Conservation (phyloP, 2,888 invertebrate genomes). For the Oxycera nigricornis region DNA sequence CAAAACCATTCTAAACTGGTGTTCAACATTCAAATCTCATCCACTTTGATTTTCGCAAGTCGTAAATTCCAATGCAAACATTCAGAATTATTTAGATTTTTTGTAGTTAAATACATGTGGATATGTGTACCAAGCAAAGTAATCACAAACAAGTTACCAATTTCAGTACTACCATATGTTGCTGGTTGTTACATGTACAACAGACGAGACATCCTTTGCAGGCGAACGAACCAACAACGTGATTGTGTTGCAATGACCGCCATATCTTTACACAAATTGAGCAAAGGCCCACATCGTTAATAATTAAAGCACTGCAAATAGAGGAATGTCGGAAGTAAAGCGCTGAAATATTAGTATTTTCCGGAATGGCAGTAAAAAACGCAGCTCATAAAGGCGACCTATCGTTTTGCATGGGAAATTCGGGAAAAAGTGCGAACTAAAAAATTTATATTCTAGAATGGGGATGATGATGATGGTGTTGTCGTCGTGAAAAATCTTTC, state of each 20-base stretch:
- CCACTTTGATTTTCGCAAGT: too few species aligned
- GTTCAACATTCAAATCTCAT: too few species aligned
- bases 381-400: neutral
- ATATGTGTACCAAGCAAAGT: neutral
- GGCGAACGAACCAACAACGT: too few species aligned
- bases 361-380: neutral
- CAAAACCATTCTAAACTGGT: too few species aligned
- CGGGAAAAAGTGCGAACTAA: neutral
- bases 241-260: neutral
- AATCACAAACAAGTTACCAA: neutral
- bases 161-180: neutral
- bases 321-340: constrained; percentile 10
- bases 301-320: constrained; percentile 14
- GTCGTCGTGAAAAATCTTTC: too few species aligned
- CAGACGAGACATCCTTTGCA: neutral
- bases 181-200: neutral
- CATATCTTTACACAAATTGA: constrained; percentile 5
- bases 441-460: neutral
- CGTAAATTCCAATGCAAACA: too few species aligned
- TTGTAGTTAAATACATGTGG: neutral
- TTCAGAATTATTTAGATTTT: neutral
- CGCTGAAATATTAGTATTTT: constrained; percentile 11
- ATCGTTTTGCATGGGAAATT: neutral
- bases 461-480: too few species aligned
- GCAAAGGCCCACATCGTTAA: neutral